phyloP scores from a whole-genome alignment of 92 coral and sea anemone species.

The Montipora capitata region DNA sequence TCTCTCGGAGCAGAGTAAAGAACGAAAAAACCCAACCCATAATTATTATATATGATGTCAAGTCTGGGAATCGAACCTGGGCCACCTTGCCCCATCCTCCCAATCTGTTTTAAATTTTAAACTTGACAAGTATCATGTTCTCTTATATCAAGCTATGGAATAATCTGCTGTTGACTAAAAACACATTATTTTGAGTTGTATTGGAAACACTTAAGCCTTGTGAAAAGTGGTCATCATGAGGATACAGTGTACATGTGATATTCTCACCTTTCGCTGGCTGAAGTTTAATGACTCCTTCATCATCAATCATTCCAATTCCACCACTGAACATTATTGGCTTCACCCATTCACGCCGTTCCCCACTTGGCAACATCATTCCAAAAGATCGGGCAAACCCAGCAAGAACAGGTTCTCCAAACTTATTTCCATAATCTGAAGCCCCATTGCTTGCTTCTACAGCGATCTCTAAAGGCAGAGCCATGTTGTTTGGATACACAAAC shows the following conservation, averaged over 20 bases:
- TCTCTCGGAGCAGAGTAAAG: too few relatives aligned
- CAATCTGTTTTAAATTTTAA: too few relatives aligned
- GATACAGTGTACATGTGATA: not conserved
- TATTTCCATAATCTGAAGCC: conserved; percentile 98
- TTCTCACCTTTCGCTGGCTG: conserved; percentile 86
- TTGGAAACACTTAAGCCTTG: too few relatives aligned
- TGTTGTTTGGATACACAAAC: conserved; percentile 88
- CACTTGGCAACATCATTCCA: conserved; percentile 91
- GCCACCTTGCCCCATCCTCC: too few relatives aligned
- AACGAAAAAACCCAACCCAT: too few relatives aligned
- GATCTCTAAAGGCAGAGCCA: conserved; percentile 93
- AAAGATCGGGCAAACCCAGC: conserved; percentile 97
- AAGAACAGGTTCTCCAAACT: conserved; percentile 99
- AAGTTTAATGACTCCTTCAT: conserved; percentile 71
- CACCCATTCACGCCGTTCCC: conserved; percentile 96
- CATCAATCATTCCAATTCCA: conserved; percentile 93
- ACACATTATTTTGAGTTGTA: too few relatives aligned
- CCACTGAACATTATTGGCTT: conserved; percentile 99
- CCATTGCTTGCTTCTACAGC: conserved; percentile 98
- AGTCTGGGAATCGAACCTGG: too few relatives aligned
- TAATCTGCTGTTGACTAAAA: too few relatives aligned
- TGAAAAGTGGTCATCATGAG: too few relatives aligned
- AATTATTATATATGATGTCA: too few relatives aligned
- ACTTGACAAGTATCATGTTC: too few relatives aligned
- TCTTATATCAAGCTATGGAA: too few relatives aligned